Evolutionary conservation across 2,888 invertebrate species (phyloP).

Genomic region (Thumatha senex): DNA sequence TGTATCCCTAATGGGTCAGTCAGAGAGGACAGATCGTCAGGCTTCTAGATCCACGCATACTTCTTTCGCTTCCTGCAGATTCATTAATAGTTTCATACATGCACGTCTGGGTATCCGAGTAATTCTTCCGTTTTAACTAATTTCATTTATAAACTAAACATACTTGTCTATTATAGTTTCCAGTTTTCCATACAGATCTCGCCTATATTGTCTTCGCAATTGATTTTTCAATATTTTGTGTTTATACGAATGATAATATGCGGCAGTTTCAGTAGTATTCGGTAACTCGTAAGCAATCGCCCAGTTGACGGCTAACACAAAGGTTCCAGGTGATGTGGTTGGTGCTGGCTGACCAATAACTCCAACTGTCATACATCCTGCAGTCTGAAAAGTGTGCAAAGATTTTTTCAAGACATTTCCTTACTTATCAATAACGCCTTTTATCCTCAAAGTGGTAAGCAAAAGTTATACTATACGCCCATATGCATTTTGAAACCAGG

Average conservation of each 20-base stretch:
- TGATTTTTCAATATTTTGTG: constrained; percentile 19
- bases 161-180: constrained; percentile 88
- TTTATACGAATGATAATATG: constrained; percentile 37
- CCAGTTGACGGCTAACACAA: constrained; percentile 87
- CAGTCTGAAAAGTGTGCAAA: constrained; percentile 56
- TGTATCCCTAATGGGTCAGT: no score
- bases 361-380: constrained; percentile 86
- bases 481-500: no score
- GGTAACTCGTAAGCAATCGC: constrained; percentile 87
- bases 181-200: constrained; percentile 87
- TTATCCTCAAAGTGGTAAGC: no score
- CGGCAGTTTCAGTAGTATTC: constrained; percentile 76
- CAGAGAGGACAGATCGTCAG: no score
- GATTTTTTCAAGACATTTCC: not conserved
- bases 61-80: no score
- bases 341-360: constrained; percentile 70
- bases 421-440: no score
- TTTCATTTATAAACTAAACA: constrained; percentile 44
- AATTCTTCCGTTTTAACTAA: no score
- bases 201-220: constrained; percentile 84
- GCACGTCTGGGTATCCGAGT: no score
- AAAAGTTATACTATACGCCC: no score
- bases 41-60: no score
- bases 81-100: no score
- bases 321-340: constrained; percentile 73